These are phyloP conservation scores for Myotis pilosus DNA, from an alignment of 2,797 vertebrate genomes.

Conservation along the genomic window DNA sequence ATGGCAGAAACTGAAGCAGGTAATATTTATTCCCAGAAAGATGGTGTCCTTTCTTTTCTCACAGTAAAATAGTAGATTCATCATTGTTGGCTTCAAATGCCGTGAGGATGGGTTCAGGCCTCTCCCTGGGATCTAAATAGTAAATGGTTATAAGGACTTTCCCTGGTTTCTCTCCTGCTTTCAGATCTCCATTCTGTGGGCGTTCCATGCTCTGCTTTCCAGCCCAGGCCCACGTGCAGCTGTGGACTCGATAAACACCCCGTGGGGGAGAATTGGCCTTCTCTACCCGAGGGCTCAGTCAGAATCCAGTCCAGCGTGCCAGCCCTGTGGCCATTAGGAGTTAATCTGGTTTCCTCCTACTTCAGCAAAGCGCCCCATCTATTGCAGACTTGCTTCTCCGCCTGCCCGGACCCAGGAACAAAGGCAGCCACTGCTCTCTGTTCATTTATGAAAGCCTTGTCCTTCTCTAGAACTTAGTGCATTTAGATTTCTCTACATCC, in stretches of 20 bases:
- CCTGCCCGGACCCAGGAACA: not conserved
- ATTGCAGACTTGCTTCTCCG: not conserved
- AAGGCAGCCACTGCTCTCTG: not conserved
- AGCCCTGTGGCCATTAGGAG: not conserved
- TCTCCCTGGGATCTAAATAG: not conserved
- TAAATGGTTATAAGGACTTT: not conserved
- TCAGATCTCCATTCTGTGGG: not conserved
- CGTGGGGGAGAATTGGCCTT: not conserved
- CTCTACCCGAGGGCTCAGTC: not conserved
- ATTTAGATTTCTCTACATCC: not conserved
- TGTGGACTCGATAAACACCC: not conserved
- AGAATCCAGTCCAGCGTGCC: not conserved
- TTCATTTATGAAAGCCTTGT: not conserved
- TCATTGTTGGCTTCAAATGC: not conserved
- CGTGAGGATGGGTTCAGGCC: not conserved
- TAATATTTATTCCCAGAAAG: not conserved
- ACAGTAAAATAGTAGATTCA: not conserved
- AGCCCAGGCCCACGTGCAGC: not conserved
- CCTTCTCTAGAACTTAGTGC: constrained; percentile 14
- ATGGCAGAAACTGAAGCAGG: not conserved
- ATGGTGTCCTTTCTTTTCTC: not conserved
- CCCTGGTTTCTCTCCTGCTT: not conserved
- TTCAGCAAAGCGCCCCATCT: not conserved
- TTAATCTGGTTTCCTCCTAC: not conserved
- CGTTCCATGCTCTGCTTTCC: not conserved